Evolutionary conservation across 2,888 invertebrate genomes (phyloP).

Genomic region (Gandaritis pyraliata): DNA sequence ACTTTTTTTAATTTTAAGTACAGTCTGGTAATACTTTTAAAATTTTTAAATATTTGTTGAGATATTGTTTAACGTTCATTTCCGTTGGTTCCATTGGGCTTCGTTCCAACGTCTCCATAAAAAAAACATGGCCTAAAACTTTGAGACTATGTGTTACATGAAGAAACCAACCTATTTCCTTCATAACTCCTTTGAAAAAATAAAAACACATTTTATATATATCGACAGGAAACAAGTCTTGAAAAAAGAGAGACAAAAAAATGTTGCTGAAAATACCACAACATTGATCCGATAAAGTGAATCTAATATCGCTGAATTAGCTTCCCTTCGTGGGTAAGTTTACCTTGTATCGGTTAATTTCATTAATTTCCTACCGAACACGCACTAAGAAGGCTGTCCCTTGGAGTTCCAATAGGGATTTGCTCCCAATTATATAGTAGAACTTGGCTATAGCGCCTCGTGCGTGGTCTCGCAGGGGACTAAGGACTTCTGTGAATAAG

Average conservation of each 20-base stretch:
- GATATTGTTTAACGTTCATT: too few relatives aligned
- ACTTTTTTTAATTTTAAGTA: too few relatives aligned
- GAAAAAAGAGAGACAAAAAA: background rate
- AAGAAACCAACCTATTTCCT: too few relatives aligned
- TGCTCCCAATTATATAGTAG: slow-evolving; percentile 80
- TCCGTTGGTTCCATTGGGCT: too few relatives aligned
- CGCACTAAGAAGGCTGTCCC: slow-evolving; percentile 76
- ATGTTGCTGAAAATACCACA: background rate
- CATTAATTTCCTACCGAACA: slow-evolving; percentile 78
- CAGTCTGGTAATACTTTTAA: too few relatives aligned
- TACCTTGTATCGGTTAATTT: slow-evolving; percentile 75
- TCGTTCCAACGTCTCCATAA: too few relatives aligned
- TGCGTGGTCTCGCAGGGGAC: slow-evolving; percentile 64
- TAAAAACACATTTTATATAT: too few relatives aligned
- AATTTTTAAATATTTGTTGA: too few relatives aligned
- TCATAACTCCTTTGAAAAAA: too few relatives aligned
- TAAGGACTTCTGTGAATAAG: slow-evolving; percentile 48
- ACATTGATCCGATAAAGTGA: slow-evolving; percentile 34
- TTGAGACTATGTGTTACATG: too few relatives aligned
- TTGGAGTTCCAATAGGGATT: slow-evolving; percentile 75
- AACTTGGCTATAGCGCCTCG: slow-evolving; percentile 70
- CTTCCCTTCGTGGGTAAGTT: slow-evolving; percentile 55
- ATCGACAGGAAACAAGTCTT: too few relatives aligned
- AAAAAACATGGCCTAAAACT: too few relatives aligned
- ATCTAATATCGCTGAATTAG: slow-evolving; percentile 45